Evolutionary conservation across 1,140 invertebrate species (phyloP), one percentile per base, ranked within the genome.

Genomic region (Drosophila willistoni): DNA sequence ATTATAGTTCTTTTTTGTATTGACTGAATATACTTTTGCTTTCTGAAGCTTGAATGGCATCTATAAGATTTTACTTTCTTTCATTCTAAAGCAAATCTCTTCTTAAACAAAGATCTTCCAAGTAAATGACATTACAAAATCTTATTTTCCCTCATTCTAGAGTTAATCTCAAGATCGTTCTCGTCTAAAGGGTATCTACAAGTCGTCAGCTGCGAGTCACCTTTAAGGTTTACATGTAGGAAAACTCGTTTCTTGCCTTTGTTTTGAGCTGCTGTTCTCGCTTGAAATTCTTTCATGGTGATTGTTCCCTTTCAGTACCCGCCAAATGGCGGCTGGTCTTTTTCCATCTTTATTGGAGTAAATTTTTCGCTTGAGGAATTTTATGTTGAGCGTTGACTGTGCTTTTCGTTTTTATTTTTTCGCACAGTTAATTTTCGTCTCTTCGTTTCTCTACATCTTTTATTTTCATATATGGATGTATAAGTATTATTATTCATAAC

Each of bases 351-450:
- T 76, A 87, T 89, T 89, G 80, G 77, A 87, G 79, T 87, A 87
- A 73, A 87, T 87, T 83, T 87, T 80, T 89, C 83, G 83, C 84
- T 90, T 87, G 84, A 89, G 80, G 83, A 89, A 89, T 77, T 84
- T 80, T 80, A 87, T 80, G 84, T 73, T 78, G 68, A 47, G 73
- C 82, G 73, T 39, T 71, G 75, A 73, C 39, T 71, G 79, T 79
- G 83, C 68, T 83, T 83, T 19, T 51, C 13, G 6, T 47, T 47
- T 17, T 47, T 47, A 3, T 80, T 84, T 83, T 80, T 89, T 87
- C 83, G 83, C 84, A 89, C 72, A 89, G 79, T 87, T 89, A 83
- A 83, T 87, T 86, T 74, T 64, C 42, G 25, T 73, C 22, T 42
- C 33, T 17, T 22, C 12, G 64, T 36, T 51, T 76, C 17, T 22